Evolutionary conservation across 2,888 invertebrate genomes (phyloP).

Genomic region (Rapana venosa): DNA sequence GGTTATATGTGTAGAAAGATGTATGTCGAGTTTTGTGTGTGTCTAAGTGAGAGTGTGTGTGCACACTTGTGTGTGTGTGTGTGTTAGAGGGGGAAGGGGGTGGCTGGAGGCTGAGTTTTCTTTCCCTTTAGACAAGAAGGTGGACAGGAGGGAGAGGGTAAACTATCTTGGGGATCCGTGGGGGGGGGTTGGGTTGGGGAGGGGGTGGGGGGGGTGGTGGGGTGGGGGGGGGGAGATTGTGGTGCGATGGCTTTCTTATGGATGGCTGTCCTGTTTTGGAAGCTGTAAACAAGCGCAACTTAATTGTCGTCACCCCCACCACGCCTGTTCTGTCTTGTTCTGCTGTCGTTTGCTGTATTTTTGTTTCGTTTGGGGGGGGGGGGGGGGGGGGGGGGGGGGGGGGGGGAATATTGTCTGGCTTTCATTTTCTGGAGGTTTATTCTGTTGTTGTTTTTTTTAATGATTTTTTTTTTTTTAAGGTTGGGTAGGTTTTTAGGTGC

Average conservation of each 20-base stretch:
- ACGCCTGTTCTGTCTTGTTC: too few relatives aligned
- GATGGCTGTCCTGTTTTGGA: neutral
- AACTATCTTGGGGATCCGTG: too few relatives aligned
- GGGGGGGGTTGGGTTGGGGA: too few relatives aligned
- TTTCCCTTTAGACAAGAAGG: too few relatives aligned
- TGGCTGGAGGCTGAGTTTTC: neutral
- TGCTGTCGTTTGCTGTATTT: too few relatives aligned
- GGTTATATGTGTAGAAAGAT: neutral
- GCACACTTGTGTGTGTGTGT: too few relatives aligned
- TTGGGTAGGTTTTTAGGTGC: neutral
- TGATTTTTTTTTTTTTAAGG: neutral
- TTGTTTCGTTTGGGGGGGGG: neutral
- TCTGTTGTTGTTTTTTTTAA: too few relatives aligned
- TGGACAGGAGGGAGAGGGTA: too few relatives aligned
- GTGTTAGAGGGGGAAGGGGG: neutral
- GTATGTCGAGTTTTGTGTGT: neutral
- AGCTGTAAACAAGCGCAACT: constrained; percentile 8
- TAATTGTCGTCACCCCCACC: neutral
- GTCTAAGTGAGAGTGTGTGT: neutral
- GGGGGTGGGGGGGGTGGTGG: neutral
- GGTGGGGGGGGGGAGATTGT: neutral
- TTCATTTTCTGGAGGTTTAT: too few relatives aligned
- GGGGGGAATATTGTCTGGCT: neutral
- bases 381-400: neutral
- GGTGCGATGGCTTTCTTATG: neutral